Evolutionary conservation across 2,888 invertebrate genomes (phyloP).

Genomic region (Drosophila bunnanda): DNA sequence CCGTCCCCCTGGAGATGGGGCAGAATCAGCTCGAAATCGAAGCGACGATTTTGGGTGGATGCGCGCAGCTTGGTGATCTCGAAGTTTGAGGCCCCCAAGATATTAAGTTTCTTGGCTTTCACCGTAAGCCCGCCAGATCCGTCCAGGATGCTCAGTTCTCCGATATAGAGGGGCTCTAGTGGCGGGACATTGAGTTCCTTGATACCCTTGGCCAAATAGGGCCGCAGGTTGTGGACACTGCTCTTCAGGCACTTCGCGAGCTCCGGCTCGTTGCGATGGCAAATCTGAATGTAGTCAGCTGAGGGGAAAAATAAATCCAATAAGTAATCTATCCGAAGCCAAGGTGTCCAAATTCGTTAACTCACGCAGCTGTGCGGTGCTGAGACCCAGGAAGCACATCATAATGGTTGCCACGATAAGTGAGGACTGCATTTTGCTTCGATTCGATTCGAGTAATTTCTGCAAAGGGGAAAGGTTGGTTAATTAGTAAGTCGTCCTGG

Average conservation of each 20-base stretch:
- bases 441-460: not conserved
- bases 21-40: constrained; percentile 87
- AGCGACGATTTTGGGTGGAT: constrained; percentile 82
- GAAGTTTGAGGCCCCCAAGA: constrained; percentile 88
- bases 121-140: constrained; percentile 79
- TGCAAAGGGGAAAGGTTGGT: not conserved
- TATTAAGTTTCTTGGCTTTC: constrained; percentile 86
- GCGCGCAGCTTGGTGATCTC: constrained; percentile 86
- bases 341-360: not conserved
- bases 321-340: not conserved
- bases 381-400: constrained; percentile 49
- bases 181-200: constrained; percentile 89
- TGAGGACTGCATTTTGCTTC: constrained; percentile 58
- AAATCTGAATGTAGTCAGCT: constrained; percentile 89
- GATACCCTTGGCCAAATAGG: constrained; percentile 88
- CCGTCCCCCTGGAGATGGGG: constrained; percentile 87
- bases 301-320: too few relatives aligned
- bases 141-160: constrained; percentile 88
- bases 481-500: not conserved
- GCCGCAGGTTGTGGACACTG: constrained; percentile 87
- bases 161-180: constrained; percentile 89
- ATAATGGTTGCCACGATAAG: constrained; percentile 47
- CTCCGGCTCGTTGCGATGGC: constrained; percentile 87
- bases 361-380: constrained; percentile 72
- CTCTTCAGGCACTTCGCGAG: constrained; percentile 87